Conservation (phyloP, 2,113 vertebrate genomes). For the Phalacrocorax aristotelis region DNA sequence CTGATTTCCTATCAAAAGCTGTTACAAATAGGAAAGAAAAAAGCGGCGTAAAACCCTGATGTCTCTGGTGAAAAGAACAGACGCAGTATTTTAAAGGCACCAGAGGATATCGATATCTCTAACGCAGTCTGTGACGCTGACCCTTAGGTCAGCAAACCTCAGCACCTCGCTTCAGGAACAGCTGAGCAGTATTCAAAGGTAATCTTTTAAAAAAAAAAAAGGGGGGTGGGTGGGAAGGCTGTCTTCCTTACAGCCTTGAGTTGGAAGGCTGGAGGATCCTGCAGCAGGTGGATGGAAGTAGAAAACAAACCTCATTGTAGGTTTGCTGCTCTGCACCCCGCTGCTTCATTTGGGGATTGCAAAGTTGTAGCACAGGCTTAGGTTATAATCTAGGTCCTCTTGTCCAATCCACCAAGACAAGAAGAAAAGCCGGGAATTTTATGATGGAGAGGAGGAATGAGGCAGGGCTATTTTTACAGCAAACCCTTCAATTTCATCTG, state of each 20-base stretch:
- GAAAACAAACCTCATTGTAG: not conserved
- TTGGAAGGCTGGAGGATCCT: not conserved
- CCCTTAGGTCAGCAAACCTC: not conserved
- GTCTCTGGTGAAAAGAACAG: not conserved
- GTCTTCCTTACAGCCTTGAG: not conserved
- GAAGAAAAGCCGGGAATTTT: not conserved
- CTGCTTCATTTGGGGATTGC: not conserved
- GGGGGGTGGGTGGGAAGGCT: no score
- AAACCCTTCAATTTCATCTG: not conserved
- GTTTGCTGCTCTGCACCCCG: not conserved
- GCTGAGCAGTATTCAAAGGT: not conserved
- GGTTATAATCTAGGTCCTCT: not conserved
- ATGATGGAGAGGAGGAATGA: not conserved
- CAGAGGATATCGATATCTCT: not conserved
- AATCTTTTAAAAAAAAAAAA: not conserved
- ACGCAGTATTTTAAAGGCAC: not conserved
- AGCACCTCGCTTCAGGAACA: not conserved
- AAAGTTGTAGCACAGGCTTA: not conserved
- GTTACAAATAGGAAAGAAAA: not conserved
- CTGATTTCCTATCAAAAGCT: constrained; percentile 33
- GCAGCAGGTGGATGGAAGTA: not conserved
- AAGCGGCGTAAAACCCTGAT: not conserved
- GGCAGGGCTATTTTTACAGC: not conserved
- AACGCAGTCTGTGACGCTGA: not conserved
- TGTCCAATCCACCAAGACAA: not conserved